A percentile compares a stretch with the other conserved stretches of the same genome.
phyloP scores from a whole-genome alignment of 92 coral and sea anemone species.

The Porites divaricata region DNA sequence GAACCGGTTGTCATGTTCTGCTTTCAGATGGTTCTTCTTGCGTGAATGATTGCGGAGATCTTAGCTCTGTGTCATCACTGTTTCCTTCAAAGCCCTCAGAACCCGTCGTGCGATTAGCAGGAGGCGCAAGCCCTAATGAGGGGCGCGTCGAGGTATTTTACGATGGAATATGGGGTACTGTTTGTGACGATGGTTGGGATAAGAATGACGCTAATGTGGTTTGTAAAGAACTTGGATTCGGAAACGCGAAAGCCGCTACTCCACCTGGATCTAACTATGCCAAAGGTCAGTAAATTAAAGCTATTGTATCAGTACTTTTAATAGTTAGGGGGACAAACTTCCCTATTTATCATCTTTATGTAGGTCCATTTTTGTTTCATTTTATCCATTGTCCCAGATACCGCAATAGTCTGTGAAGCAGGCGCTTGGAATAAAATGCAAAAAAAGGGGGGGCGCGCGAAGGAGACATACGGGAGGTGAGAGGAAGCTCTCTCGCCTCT shows the following conservation, averaged over 20 bases:
- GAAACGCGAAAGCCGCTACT: slow-evolving; percentile 65
- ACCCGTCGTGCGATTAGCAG: slow-evolving; percentile 77
- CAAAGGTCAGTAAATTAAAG: slow-evolving; percentile 54
- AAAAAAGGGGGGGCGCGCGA: no score
- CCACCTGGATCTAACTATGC: slow-evolving; percentile 53
- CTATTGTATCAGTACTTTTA: no score
- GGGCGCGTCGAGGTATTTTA: slow-evolving; percentile 88
- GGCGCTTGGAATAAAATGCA: no score
- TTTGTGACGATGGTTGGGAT: slow-evolving; percentile 87
- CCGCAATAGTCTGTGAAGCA: no score
- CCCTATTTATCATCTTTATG: no score
- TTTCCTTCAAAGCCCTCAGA: slow-evolving; percentile 63
- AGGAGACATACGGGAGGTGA: no score
- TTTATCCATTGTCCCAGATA: no score
- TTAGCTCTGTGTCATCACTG: slow-evolving; percentile 60
- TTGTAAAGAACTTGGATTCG: slow-evolving; percentile 86
- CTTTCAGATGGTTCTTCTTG: slow-evolving; percentile 56
- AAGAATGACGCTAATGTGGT: slow-evolving; percentile 65
- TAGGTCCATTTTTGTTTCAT: no score
- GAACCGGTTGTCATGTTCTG: no score
- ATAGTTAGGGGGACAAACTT: no score
- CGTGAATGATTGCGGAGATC: slow-evolving; percentile 56
- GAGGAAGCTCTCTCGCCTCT: no score
- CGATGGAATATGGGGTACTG: slow-evolving; percentile 90
- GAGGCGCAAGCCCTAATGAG: slow-evolving; percentile 52